Base-by-base conservation (phyloP, 2,113 vertebrate species). In the Chlamydotis undulata region DNA sequence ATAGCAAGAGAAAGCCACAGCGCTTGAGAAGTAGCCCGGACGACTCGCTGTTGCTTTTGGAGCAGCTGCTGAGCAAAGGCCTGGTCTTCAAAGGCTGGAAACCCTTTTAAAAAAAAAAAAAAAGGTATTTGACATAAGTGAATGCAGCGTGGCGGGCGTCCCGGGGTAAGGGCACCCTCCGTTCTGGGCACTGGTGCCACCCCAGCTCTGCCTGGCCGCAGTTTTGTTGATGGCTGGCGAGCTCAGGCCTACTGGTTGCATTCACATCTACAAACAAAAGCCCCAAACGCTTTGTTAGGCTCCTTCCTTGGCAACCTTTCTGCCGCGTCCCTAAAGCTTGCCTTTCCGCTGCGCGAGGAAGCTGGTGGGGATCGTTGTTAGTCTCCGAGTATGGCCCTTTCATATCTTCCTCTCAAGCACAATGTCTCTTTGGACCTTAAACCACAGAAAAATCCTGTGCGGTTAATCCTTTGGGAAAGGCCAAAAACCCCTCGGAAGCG, bases 271-370 rank as follows among this genome's bases (percentile, higher is more conserved):
- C 65, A 13, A n/a, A 73, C 60, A 73, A 39, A 73, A 73, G 35
- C 79, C 90, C 71, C 70, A 9, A 3, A 5, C 1, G 10, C 89
- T 94, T 56, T 68, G 86, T 79, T 35, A 35, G 59, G 76, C 83
- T 70, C 85, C 80, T 80, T 80, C 94, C 82, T 82, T 80, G 94
- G 79, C 86, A 95, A 39, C 79, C 87, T 85, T n/a, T 78, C 65
- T 26, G 63, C 69, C 2, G 4, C 35, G 5, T 56, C 92, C 59
- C 56, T 10, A 26, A 37, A 87, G 26, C 5, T 53, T n/a, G 57
- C 6, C 57, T 89, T 92, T 94, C 91, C 59, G 11, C 78, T 55
- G 78, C 33, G 7, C 75, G 2, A 67, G 57, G 65, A 91, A 77
- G 39, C 93, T 94, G 12, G 1, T 56, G 79, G 63, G 78, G 73